These are phyloP conservation scores for Takifugu bimaculatus DNA, from an alignment of 2,113 vertebrate species.

Conservation along the genomic window DNA sequence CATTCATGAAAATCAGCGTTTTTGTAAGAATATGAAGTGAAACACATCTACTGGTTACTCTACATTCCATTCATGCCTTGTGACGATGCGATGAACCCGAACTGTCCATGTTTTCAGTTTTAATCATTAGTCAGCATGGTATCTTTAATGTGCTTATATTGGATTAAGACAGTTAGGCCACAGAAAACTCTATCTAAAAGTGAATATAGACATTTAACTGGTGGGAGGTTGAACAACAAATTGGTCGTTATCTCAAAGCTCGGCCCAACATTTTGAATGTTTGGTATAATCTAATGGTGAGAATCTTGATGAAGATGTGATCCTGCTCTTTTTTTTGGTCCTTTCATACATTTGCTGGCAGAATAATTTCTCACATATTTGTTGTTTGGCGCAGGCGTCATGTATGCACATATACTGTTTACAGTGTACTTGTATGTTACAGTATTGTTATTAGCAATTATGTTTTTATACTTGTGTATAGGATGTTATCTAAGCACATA, in stretches of 20 bases:
- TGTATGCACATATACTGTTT: slow-evolving; percentile 93
- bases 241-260: not conserved
- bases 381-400: slow-evolving; percentile 90
- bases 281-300: not conserved
- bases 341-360: slow-evolving; percentile 45
- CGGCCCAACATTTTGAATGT: not conserved
- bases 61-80: not conserved
- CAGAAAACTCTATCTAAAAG: not conserved
- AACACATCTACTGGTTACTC: not conserved
- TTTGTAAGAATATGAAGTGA: slow-evolving; percentile 26
- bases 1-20: too few species aligned
- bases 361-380: slow-evolving; percentile 9
- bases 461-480: slow-evolving; percentile 91
- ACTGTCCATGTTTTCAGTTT: not conserved
- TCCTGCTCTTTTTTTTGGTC: slow-evolving; percentile 18
- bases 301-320: slow-evolving; percentile 1
- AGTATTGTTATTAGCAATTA: slow-evolving; percentile 85
- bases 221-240: not conserved
- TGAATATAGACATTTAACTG: too few species aligned
- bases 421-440: slow-evolving; percentile 82
- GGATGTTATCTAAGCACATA: slow-evolving; percentile 82
- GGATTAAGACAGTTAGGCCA: not conserved
- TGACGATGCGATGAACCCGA: not conserved
- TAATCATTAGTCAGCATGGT: not conserved
- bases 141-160: not conserved